A percentile compares a stretch with the other conserved stretches of the same genome.
Conservation (phyloP, 1,140 invertebrate genomes). For the Phymastichus coffea region DNA sequence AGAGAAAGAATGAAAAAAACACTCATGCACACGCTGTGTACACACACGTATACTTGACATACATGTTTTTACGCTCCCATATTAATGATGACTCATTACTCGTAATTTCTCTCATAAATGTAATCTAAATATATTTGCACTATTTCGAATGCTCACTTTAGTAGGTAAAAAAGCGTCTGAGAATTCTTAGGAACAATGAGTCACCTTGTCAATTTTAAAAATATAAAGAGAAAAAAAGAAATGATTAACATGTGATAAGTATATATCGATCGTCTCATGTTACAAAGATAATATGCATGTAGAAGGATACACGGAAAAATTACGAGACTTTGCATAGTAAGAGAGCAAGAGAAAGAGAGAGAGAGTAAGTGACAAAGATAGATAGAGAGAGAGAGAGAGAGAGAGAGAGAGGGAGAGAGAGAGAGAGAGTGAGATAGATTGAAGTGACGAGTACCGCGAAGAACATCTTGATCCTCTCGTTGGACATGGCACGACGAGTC, state of each 20-base stretch:
- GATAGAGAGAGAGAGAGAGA: not conserved
- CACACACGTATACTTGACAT: slow-evolving; percentile 25
- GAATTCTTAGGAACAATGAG: too few species aligned
- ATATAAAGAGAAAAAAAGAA: not conserved
- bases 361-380: not conserved
- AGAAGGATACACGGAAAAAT: not conserved
- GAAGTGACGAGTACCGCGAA: slow-evolving; percentile 70
- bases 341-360: not conserved
- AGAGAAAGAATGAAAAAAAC: too few species aligned
- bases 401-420: not conserved
- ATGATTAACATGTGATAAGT: not conserved
- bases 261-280: not conserved
- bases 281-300: not conserved
- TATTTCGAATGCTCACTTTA: too few species aligned
- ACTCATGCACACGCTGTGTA: slow-evolving; percentile 40
- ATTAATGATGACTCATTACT: too few species aligned
- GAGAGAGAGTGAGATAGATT: not conserved
- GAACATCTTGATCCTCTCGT: slow-evolving; percentile 93
- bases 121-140: too few species aligned
- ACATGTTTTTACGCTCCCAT: too few species aligned
- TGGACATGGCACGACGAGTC: slow-evolving; percentile 81
- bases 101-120: too few species aligned
- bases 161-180: too few species aligned
- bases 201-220: not conserved
- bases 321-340: slow-evolving; percentile 1